Conservation (phyloP, 2,113 vertebrate species). For the Poeciliopsis prolifica region DNA sequence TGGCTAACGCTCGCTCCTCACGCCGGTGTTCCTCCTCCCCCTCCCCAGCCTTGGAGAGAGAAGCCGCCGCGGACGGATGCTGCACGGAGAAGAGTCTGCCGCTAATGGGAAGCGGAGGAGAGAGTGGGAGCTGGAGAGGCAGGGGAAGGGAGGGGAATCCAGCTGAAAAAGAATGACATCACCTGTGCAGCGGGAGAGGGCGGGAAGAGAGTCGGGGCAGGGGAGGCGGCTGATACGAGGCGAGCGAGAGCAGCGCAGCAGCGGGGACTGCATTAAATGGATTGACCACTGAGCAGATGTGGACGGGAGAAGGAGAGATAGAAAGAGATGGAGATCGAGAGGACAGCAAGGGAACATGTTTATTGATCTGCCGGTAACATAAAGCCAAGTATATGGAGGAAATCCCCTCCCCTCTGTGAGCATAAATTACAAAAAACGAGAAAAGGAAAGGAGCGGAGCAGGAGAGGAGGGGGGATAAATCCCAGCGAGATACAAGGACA, state of each 20-base stretch:
- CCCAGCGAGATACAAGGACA: constrained; percentile 43
- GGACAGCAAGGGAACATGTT: constrained; percentile 79
- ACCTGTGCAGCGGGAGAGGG: constrained; percentile 75
- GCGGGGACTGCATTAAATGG: constrained; percentile 94
- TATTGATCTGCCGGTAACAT: constrained; percentile 83
- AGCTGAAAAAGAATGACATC: constrained; percentile 83
- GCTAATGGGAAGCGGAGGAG: constrained; percentile 89
- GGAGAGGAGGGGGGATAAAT: constrained; percentile 41
- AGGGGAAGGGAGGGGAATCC: constrained; percentile 86
- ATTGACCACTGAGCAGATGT: constrained; percentile 89
- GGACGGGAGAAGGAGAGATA: constrained; percentile 54
- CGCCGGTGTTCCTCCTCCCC: constrained; percentile 65
- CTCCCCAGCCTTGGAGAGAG: constrained; percentile 81
- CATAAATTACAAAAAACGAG: constrained; percentile 61
- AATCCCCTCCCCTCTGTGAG: constrained; percentile 42
- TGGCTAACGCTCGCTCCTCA: constrained; percentile 76
- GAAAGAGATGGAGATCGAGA: constrained; percentile 36
- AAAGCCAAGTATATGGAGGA: constrained; percentile 65
- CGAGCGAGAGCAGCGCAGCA: constrained; percentile 59
- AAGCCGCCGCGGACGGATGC: constrained; percentile 88
- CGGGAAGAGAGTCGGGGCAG: constrained; percentile 69
- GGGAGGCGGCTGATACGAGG: constrained; percentile 80
- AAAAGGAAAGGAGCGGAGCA: too few species aligned
- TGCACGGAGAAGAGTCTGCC: constrained; percentile 89
- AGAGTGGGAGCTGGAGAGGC: constrained; percentile 68